Conservation (phyloP, 2,888 invertebrate genomes). For the Drosophila eohydei region DNA sequence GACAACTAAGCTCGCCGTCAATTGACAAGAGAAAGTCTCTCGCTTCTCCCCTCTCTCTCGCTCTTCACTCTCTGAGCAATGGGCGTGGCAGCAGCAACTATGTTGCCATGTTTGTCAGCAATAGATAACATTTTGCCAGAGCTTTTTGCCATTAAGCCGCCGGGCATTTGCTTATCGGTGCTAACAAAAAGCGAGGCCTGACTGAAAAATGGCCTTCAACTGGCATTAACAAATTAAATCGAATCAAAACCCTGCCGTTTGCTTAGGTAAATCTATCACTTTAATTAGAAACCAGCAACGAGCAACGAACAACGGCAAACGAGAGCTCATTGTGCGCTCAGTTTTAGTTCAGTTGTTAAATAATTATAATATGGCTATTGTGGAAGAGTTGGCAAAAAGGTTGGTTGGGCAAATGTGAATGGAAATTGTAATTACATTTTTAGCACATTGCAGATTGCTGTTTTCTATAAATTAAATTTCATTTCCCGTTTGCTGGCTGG, state of each 20-base stretch:
- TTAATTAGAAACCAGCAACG: conserved; percentile 61
- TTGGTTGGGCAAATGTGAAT: conserved; percentile 59
- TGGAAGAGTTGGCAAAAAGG: conserved; percentile 41
- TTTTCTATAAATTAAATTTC: conserved; percentile 79
- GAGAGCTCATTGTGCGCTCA: conserved; percentile 36
- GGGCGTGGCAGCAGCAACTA: conserved; percentile 32
- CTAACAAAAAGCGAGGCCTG: conserved; percentile 29
- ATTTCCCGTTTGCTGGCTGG: conserved; percentile 57
- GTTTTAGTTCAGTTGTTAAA: conserved; percentile 47
- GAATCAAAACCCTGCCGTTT: conserved; percentile 34
- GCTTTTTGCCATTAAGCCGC: conserved; percentile 51
- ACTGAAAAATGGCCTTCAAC: conserved; percentile 57
- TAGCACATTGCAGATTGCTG: conserved; percentile 73
- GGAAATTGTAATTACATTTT: conserved; percentile 79
- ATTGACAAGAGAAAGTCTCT: conserved; percentile 56
- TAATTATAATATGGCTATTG: conserved; percentile 65
- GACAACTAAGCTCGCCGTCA: conserved; percentile 58
- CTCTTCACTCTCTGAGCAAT: neutral
- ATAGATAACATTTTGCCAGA: conserved; percentile 31
- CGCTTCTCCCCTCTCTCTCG: neutral
- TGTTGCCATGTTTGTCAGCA: conserved; percentile 24
- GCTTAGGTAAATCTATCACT: conserved; percentile 67
- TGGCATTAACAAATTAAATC: conserved; percentile 62
- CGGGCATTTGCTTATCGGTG: conserved; percentile 50
- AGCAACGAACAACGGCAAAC: neutral